These are phyloP conservation scores for Cheumatopsyche charites DNA, from an alignment of 1,140 invertebrate genomes.

Conservation along the genomic window DNA sequence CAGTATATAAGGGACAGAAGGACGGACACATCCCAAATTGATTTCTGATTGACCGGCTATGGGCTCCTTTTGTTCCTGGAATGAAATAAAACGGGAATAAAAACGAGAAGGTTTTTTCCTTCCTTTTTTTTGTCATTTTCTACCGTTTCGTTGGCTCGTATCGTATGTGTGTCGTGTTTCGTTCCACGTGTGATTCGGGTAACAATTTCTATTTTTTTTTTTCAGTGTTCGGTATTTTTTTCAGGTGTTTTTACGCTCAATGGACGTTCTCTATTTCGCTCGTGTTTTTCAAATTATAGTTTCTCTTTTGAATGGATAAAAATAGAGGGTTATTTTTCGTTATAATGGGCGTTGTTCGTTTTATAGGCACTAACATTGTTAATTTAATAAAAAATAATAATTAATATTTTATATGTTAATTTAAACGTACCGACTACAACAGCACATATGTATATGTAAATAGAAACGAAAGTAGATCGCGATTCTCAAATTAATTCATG, in stretches of 20 bases:
- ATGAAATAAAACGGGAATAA: not conserved
- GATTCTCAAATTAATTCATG: too few species aligned
- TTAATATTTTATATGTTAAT: too few species aligned
- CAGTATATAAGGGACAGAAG: not conserved
- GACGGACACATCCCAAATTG: slow-evolving; percentile 27
- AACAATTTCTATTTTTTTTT: too few species aligned
- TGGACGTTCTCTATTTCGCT: not conserved
- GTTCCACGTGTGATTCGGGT: not conserved
- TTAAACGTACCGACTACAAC: too few species aligned
- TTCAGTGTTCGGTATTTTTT: too few species aligned
- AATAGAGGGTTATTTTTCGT: not conserved
- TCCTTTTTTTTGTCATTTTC: not conserved
- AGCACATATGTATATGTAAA: too few species aligned
- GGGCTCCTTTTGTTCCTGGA: not conserved
- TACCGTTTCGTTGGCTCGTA: not conserved
- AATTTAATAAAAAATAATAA: too few species aligned
- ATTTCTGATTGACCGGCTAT: slow-evolving; percentile 28
- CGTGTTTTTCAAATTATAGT: not conserved
- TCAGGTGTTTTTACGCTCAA: not conserved
- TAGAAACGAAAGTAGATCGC: too few species aligned
- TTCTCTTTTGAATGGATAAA: not conserved
- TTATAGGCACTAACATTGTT: too few species aligned
- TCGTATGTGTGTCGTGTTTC: not conserved
- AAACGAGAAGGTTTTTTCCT: not conserved
- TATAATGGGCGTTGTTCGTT: not conserved